phyloP scores from a whole-genome alignment of 2,113 vertebrate species.

The Chascanopsetta lugubris region DNA sequence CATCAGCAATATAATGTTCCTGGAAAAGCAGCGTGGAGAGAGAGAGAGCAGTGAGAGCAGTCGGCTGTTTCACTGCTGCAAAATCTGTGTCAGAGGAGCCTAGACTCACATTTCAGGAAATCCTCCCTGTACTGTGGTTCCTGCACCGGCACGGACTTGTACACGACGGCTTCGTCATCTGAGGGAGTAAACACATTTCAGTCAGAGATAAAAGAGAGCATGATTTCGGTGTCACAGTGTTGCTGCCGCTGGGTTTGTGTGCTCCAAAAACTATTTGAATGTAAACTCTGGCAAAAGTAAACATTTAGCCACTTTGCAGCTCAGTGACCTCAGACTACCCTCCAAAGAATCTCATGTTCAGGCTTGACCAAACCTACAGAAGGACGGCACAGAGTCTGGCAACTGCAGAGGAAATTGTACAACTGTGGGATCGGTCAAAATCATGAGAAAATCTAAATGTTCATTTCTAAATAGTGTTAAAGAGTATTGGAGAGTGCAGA shows the following conservation, averaged over 20 bases:
- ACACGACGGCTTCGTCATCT: constrained; percentile 73
- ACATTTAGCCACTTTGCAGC: constrained; percentile 40
- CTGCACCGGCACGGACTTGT: constrained; percentile 72
- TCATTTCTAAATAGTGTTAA: background rate
- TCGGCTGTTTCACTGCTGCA: constrained; percentile 3
- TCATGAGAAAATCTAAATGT: too few species aligned
- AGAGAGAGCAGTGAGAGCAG: constrained; percentile 25
- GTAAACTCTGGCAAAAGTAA: constrained; percentile 33
- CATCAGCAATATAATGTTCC: constrained; percentile 46
- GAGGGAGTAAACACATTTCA: constrained; percentile 14
- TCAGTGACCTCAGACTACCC: constrained; percentile 20
- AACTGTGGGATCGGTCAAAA: too few species aligned
- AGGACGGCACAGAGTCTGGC: constrained; percentile 13
- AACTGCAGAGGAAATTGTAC: constrained; percentile 27
- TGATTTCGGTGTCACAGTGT: background rate
- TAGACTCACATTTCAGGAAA: constrained; percentile 81
- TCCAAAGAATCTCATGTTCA: constrained; percentile 12
- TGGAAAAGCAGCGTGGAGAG: too few species aligned
- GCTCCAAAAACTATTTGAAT: background rate
- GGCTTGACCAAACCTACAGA: constrained; percentile 21
- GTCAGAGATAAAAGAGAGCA: background rate
- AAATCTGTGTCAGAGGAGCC: constrained; percentile 7
- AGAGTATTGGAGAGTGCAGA: too few species aligned
- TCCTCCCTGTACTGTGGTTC: constrained; percentile 77
- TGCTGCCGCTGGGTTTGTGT: background rate